Evolutionary conservation across 2,888 invertebrate genomes (phyloP), one percentile per base, ranked within the genome.

Genomic region (Cataglyphis albicans): DNA sequence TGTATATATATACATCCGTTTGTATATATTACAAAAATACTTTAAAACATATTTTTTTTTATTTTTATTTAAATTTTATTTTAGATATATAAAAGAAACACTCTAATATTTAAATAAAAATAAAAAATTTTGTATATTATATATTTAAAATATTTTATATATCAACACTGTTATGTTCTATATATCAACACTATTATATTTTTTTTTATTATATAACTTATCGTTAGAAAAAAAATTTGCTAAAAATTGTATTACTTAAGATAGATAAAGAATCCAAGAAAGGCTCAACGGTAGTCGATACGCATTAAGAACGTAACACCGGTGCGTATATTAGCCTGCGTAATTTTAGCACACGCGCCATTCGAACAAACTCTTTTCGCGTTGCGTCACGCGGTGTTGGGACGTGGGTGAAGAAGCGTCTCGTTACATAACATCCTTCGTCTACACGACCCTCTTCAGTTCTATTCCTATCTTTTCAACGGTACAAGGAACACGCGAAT

Each of bases 291-390:
- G 5, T 32, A 44, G 52, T 35, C 57, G 29, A 63, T 63, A 61
- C 44, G 32, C 25, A n/a, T 48, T 65, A 74, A 57, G 61, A 74
- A 25, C 65, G 32, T 44, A 64, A 80, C 57, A 48, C 15, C 80
- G 63, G n/a, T 73, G 73, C 61, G 78, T 75, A 83, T 89, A 73
- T 75, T 82, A 88, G 88, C 78, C 85, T 73, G 88, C 84, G 84
- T 86, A 89, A 89, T 89, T 89, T 89, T 89, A 89, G 89, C 89
- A 85, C 84, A 80, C 81, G 65, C 70, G 72, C 52, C 81, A 72
- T 73, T 86, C 81, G 59, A 85, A 87, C 84, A 72, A 86, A 83
- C 89, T 88, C 86, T 84, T 83, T 70, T 84, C 74, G 52, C 57
- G 84, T 89, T 89, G 73, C 89, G 89, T 89, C 89, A 89, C 80